phyloP scores from a whole-genome alignment of 2,888 invertebrate genomes.

The Lottia gigantea region DNA sequence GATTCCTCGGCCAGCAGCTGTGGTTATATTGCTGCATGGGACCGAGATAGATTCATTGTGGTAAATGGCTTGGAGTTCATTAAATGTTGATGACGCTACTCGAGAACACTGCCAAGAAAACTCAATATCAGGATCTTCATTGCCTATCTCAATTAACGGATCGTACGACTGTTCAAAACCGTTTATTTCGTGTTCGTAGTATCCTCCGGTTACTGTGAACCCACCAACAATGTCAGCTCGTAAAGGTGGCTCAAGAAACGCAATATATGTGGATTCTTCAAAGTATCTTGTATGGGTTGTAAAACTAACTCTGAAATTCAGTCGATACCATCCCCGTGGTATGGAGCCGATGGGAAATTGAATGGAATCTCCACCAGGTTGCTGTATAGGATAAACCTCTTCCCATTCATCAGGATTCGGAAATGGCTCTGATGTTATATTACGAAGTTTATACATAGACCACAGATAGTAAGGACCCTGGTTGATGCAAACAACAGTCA shows the following conservation, averaged over 20 bases:
- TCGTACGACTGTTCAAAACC: conserved; percentile 19
- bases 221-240: conserved; percentile 20
- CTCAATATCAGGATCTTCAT: conserved; percentile 3
- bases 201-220: neutral
- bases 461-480: conserved; percentile 12
- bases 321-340: neutral
- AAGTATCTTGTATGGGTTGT: neutral
- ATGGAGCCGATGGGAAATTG: neutral
- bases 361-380: conserved; percentile 12
- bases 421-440: neutral
- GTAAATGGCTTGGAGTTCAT: conserved; percentile 1
- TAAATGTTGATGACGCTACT: neutral
- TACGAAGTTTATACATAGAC: conserved; percentile 4
- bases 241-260: conserved; percentile 14
- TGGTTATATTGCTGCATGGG: neutral
- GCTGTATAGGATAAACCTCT: neutral
- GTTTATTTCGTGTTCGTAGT: conserved; percentile 13
- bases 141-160: conserved; percentile 17
- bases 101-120: conserved; percentile 16
- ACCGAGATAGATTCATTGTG: neutral
- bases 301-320: conserved; percentile 16
- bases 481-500: conserved; percentile 15
- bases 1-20: neutral
- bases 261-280: conserved; percentile 15
- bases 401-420: too few relatives aligned